phyloP scores from a whole-genome alignment of 2,888 invertebrate genomes.

The Rotaria socialis region DNA sequence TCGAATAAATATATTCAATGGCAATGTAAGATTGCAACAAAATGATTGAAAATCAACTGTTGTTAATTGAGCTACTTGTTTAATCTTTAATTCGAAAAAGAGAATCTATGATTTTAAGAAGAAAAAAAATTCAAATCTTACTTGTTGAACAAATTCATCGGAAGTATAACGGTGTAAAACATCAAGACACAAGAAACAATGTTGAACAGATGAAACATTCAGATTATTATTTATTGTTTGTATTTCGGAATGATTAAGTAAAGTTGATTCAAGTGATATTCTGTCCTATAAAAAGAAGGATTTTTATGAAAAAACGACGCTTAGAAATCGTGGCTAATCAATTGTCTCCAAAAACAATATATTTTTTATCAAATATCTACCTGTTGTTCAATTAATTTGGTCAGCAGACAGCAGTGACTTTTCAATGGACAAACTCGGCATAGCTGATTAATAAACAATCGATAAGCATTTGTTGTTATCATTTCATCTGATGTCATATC shows the following conservation, averaged over 20 bases:
- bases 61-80: not conserved
- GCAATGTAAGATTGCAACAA: not conserved
- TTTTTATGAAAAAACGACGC: no score
- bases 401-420: not conserved
- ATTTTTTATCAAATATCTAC: not conserved
- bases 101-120: no score
- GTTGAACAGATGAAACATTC: not conserved
- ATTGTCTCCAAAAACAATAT: no score
- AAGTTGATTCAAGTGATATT: not conserved
- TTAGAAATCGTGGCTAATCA: no score
- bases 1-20: constrained; percentile 4
- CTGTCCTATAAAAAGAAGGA: not conserved
- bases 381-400: not conserved
- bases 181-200: constrained; percentile 20
- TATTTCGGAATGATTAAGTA: not conserved
- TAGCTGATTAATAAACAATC: not conserved
- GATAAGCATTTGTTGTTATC: constrained; percentile 8
- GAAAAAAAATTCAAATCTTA: not conserved
- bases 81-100: not conserved
- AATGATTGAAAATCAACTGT: constrained; percentile 15
- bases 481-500: not conserved
- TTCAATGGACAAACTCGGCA: not conserved
- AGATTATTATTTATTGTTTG: not conserved
- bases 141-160: not conserved
- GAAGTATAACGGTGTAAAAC: constrained; percentile 9